Conservation (phyloP, 2,113 vertebrate species). For the Rallus limicola region DNA sequence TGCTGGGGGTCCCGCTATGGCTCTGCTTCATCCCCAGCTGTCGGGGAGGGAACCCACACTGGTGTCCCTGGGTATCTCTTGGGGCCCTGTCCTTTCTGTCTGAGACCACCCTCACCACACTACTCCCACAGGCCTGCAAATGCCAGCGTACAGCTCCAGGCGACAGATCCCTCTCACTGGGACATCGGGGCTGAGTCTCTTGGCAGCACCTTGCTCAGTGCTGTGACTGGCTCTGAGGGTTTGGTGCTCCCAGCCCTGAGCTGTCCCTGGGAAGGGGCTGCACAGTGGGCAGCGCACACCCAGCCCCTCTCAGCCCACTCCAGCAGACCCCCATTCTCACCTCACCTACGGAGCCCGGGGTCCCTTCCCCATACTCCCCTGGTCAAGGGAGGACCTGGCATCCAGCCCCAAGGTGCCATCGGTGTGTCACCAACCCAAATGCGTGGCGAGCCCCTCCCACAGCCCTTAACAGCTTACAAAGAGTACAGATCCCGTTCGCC, state of each 20-base stretch:
- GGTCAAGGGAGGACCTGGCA: background rate
- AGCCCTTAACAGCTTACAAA: background rate
- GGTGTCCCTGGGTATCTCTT: background rate
- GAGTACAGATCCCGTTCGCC: background rate
- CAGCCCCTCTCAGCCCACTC: background rate
- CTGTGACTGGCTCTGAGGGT: background rate
- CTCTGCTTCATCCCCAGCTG: accelerated
- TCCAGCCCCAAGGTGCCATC: background rate
- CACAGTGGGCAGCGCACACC: accelerated
- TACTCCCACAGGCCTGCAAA: background rate
- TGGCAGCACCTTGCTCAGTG: background rate
- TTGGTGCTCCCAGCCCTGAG: background rate
- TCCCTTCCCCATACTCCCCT: background rate
- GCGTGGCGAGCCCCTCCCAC: background rate
- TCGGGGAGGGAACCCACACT: accelerated
- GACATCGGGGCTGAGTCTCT: accelerated
- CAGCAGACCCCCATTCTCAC: background rate
- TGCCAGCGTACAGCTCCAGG: background rate
- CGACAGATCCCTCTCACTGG: background rate
- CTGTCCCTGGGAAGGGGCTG: background rate
- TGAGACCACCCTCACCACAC: background rate
- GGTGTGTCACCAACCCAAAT: accelerated
- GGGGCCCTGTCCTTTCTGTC: background rate
- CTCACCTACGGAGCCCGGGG: background rate
- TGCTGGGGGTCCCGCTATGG: too few species aligned